A percentile compares a stretch with the other conserved stretches of the same genome.
Conservation (phyloP, 2,888 invertebrate species). For the Branchinecta sandiegonensis region DNA sequence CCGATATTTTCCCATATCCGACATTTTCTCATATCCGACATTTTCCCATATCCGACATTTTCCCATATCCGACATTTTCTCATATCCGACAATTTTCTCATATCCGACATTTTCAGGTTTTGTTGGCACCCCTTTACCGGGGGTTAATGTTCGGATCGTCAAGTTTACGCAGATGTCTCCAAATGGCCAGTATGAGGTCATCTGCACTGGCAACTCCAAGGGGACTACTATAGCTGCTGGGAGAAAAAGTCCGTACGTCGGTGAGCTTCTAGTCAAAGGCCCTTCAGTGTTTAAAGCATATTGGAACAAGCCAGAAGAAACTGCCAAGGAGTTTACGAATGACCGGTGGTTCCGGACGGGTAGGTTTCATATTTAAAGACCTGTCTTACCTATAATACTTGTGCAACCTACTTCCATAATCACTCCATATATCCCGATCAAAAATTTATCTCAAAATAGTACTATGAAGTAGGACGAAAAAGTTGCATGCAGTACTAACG, state of each 20-base stretch:
- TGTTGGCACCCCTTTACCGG: conserved; percentile 65
- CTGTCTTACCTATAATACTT: too few relatives aligned
- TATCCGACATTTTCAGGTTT: conserved; percentile 37
- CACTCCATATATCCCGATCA: too few relatives aligned
- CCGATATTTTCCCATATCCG: conserved; percentile 20
- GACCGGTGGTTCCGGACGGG: conserved; percentile 84
- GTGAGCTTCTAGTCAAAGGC: conserved; percentile 50
- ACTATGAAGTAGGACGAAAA: too few relatives aligned
- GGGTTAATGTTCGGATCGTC: conserved; percentile 46
- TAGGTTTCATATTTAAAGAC: conserved; percentile 31
- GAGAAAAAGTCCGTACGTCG: conserved; percentile 31
- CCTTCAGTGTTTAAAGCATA: conserved; percentile 57
- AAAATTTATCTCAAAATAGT: too few relatives aligned
- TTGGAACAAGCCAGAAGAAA: conserved; percentile 56
- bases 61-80: conserved; percentile 19
- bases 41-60: conserved; percentile 17
- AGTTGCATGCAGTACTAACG: too few relatives aligned
- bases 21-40: not conserved
- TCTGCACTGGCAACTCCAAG: conserved; percentile 27
- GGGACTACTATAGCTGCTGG: conserved; percentile 26
- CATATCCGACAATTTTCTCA: not conserved
- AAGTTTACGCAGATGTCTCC: conserved; percentile 28
- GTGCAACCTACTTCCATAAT: too few relatives aligned
- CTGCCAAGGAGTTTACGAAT: conserved; percentile 51
- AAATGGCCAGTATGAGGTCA: conserved; percentile 22